Evolutionary conservation across 2,888 invertebrate genomes (phyloP).

Genomic region (Protonemura montana): DNA sequence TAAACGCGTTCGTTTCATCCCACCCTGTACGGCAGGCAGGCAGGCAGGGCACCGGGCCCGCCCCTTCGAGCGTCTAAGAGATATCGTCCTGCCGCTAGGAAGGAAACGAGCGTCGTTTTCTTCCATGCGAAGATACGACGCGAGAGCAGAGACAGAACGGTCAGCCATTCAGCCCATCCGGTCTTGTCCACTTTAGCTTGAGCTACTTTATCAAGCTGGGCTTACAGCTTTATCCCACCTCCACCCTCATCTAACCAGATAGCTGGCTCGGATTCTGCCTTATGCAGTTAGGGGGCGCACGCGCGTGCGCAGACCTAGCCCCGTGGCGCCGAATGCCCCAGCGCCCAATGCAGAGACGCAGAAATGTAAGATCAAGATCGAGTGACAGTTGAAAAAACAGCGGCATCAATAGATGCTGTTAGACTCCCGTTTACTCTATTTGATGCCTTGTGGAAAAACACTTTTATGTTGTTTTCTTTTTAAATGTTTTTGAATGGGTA

Average conservation of each 20-base stretch:
- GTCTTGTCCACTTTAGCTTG: slow-evolving; percentile 36
- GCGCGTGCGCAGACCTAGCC: no score
- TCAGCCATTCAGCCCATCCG: slow-evolving; percentile 35
- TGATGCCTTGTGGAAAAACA: no score
- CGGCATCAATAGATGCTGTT: no score
- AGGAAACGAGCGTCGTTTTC: slow-evolving; percentile 49
- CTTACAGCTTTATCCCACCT: slow-evolving; percentile 35
- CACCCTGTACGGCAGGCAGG: background rate
- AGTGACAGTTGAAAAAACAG: no score
- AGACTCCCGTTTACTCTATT: no score
- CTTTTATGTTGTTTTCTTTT: no score
- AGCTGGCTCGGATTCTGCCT: slow-evolving; percentile 7
- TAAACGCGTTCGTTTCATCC: background rate
- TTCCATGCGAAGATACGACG: background rate
- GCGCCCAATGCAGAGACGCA: no score
- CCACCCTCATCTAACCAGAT: slow-evolving; percentile 29
- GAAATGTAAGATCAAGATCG: no score
- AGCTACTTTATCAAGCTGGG: slow-evolving; percentile 32
- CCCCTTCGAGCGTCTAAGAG: background rate
- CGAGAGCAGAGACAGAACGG: slow-evolving; percentile 24
- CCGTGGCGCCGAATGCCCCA: no score
- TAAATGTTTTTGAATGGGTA: no score
- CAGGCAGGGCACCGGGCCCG: background rate
- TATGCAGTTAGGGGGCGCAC: background rate
- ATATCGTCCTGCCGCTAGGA: slow-evolving; percentile 34